Evolutionary conservation across 2,888 invertebrate genomes (phyloP).

Genomic region (Hydropsyche betteni): DNA sequence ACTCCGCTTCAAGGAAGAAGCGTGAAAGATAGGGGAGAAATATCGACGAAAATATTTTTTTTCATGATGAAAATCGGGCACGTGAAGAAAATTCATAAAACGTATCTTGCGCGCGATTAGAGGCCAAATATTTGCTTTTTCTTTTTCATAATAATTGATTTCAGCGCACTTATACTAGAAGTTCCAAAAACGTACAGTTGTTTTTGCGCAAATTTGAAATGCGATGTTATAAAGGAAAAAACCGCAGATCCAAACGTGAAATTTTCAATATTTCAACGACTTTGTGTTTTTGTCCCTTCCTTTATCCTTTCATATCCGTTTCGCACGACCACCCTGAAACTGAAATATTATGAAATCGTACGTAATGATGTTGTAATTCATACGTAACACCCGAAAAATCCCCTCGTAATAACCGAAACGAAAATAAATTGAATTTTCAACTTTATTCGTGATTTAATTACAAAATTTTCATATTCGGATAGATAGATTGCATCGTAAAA

Average conservation of each 20-base stretch:
- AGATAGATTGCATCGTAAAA: too few species aligned
- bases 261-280: not conserved
- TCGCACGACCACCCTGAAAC: not conserved
- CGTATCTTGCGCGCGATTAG: too few species aligned
- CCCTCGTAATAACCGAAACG: not conserved
- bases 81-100: too few species aligned
- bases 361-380: not conserved
- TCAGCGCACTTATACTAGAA: not conserved
- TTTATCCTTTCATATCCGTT: not conserved
- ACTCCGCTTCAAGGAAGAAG: not conserved
- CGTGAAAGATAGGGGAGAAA: too few species aligned
- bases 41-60: too few species aligned
- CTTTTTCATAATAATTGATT: too few species aligned
- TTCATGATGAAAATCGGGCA: too few species aligned
- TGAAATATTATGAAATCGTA: constrained; percentile 11
- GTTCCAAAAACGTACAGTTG: not conserved
- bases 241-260: not conserved
- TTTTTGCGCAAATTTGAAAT: not conserved
- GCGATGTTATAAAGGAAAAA: not conserved
- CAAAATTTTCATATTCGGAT: too few species aligned
- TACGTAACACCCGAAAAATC: not conserved
- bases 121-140: too few species aligned
- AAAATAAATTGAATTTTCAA: too few species aligned
- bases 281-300: constrained; percentile 7
- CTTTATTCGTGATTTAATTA: too few species aligned